Percentiles rank a stretch among this genome's conserved stretches.
Evolutionary conservation across 1,140 invertebrate species (phyloP).

Genomic region (Procambarus virginalis): DNA sequence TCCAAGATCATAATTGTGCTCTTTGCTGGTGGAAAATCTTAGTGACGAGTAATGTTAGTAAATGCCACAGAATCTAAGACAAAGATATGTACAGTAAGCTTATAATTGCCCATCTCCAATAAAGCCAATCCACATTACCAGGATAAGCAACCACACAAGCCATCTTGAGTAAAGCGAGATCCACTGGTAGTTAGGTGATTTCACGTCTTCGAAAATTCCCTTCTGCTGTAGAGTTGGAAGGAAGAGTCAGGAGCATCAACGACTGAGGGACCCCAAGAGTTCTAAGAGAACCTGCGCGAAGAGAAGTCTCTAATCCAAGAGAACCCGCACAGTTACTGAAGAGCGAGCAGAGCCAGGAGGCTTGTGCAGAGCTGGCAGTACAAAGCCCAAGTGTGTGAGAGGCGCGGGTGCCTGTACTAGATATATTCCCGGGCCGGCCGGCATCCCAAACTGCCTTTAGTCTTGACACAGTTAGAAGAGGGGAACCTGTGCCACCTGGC

Average conservation of each 20-base stretch:
- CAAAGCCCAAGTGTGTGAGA: background rate
- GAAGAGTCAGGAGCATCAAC: background rate
- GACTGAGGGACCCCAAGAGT: background rate
- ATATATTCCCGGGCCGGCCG: background rate
- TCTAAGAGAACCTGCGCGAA: background rate
- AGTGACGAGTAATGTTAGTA: background rate
- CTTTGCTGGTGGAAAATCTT: background rate
- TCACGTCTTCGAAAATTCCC: background rate
- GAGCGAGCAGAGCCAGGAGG: background rate
- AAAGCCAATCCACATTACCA: slow-evolving; percentile 12
- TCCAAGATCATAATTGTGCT: background rate
- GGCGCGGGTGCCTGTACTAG: background rate
- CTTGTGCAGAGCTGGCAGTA: background rate
- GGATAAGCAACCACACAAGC: slow-evolving; percentile 40
- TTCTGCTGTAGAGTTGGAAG: background rate
- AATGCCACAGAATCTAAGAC: background rate
- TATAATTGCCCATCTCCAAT: background rate
- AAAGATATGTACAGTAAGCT: background rate
- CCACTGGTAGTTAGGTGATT: background rate
- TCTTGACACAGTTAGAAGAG: background rate
- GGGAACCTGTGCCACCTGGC: background rate
- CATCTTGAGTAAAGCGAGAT: slow-evolving; percentile 8
- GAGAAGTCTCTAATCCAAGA: too few species aligned
- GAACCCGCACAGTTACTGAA: too few species aligned
- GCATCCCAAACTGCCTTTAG: background rate